Conservation (phyloP, 2,888 invertebrate genomes). For the Spodoptera picta region DNA sequence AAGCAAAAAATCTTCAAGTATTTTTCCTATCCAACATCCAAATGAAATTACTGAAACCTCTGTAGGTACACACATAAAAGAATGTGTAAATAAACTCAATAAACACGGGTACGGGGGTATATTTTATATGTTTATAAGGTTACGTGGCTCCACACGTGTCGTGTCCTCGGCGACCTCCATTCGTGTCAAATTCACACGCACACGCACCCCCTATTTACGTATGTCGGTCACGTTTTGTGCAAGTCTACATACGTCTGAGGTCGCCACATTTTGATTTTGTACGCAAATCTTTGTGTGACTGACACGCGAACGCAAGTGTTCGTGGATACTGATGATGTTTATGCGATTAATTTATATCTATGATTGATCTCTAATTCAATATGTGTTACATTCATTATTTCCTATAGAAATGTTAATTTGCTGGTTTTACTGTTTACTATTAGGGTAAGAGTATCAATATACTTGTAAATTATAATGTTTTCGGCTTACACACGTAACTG, state of each 20-base stretch:
- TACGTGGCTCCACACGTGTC: constrained; percentile 39
- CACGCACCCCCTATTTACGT: constrained; percentile 46
- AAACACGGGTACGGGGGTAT: constrained; percentile 3
- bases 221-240: constrained; percentile 58
- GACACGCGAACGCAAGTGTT: no score
- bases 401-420: no score
- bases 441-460: no score
- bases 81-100: constrained; percentile 15
- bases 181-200: constrained; percentile 48
- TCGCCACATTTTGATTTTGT: constrained; percentile 27
- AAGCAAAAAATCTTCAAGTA: neutral
- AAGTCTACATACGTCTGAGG: constrained; percentile 34
- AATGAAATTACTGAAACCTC: constrained; percentile 9
- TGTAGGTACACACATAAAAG: neutral
- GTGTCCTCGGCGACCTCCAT: constrained; percentile 51
- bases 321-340: no score
- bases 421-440: no score
- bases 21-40: constrained; percentile 6
- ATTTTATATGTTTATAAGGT: constrained; percentile 30
- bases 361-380: no score
- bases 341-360: no score
- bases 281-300: constrained; percentile 2
- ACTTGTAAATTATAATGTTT: no score
- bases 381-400: no score
- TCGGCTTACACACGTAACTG: no score